Evolutionary conservation across 2,797 vertebrate species (phyloP), one percentile per base, ranked within the genome.

Genomic region (Hemitrygon akajei): DNA sequence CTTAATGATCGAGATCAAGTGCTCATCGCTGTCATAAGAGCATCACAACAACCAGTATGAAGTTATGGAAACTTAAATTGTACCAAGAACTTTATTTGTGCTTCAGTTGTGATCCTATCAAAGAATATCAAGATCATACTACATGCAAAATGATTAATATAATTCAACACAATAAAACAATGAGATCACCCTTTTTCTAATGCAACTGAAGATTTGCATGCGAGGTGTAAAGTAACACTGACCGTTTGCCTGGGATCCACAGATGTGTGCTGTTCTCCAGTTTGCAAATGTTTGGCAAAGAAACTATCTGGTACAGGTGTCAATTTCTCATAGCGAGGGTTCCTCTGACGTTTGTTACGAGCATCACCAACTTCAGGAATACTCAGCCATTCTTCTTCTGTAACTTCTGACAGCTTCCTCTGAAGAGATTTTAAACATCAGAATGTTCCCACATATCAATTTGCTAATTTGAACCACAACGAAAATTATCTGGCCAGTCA

Each of bases 311-410:
- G 99, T 1, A 99, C 98, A 0, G 99, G 99, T 1, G 99, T 99
- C 95, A 99, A 97, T 94, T 99, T 99, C 96, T 99, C 98, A 0
- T 99, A 97, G 3, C 99, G 98, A 0, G 99, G 98, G 94, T 99
- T 99, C 96, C 98, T 98, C 95, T 99, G 99, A 0, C 99, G 97
- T 86, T 99, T 99, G 96, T 99, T 99, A 94, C 99, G 97, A 94
- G 98, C 99, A 30, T 99, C 99, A 0, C 99, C 99, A 69, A 99
- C 99, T 94, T 99, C 99, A 0, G 99, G 99, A 94, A 99, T 99
- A 93, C 99, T 99, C 93, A 99, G 95, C 99, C 99, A 99, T 94
- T 99, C 99, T 89, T 99, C 98, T 93, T 99, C 99, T 0, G 99
- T 98, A 87, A 99, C 98, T 95, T 99, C 99, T 0, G 98, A 96